Evolutionary conservation across 2,888 invertebrate genomes (phyloP).

Genomic region (Villa cingulata): DNA sequence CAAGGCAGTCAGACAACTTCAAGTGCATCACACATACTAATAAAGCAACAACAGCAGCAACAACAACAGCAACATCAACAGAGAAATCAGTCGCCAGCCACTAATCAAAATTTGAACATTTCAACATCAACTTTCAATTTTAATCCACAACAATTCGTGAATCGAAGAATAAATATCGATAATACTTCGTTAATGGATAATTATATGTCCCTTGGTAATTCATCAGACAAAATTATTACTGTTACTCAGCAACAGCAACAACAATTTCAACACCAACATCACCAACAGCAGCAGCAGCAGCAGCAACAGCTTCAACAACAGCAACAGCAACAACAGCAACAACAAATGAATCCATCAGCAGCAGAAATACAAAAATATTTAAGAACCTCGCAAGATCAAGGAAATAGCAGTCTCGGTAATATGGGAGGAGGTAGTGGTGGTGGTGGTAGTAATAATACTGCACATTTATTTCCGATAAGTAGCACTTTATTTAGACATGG

Average conservation of each 20-base stretch:
- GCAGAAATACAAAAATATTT: conserved; percentile 13
- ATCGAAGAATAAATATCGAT: background rate
- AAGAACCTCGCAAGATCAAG: conserved; percentile 10
- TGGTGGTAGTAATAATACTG: conserved; percentile 7
- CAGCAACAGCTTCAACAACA: conserved; percentile 16
- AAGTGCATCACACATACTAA: background rate
- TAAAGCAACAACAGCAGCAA: background rate
- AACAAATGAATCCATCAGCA: conserved; percentile 27
- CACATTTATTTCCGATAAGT: conserved; percentile 7
- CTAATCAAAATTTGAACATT: background rate
- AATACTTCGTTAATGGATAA: background rate
- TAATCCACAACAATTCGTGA: background rate
- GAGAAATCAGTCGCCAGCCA: background rate
- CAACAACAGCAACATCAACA: background rate
- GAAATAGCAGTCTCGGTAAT: conserved; percentile 14
- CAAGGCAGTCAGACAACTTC: conserved; percentile 6
- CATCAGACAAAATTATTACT: background rate
- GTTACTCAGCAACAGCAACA: conserved; percentile 23
- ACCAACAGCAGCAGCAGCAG: conserved; percentile 9
- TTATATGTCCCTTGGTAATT: background rate
- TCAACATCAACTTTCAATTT: background rate
- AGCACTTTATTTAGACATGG: conserved; percentile 40
- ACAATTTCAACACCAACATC: conserved; percentile 23
- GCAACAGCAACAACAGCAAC: conserved; percentile 27
- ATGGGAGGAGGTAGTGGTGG: conserved; percentile 16